Percentiles rank a stretch among this genome's conserved stretches.
These are phyloP conservation scores for Sceloporus tristichus DNA, from an alignment of 2,113 vertebrate genomes.

Conservation along the genomic window DNA sequence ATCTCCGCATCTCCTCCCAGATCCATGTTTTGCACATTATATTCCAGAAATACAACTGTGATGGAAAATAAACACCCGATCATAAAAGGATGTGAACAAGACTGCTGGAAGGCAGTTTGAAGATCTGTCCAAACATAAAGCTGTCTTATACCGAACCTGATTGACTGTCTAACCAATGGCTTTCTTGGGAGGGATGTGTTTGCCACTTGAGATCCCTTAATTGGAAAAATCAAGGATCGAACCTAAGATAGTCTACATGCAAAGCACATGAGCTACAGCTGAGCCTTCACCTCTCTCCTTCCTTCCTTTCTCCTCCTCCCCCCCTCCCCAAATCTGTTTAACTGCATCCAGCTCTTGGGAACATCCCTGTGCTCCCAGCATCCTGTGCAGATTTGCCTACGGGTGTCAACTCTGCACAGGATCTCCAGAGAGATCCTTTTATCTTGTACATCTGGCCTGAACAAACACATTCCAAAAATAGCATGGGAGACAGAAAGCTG, in stretches of 20 bases:
- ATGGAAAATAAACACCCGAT: not conserved
- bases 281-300: not conserved
- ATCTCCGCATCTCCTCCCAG: too few relatives aligned
- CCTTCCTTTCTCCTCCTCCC: not conserved
- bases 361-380: not conserved
- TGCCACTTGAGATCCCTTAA: not conserved
- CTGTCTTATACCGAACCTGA: not conserved
- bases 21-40: not conserved
- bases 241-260: not conserved
- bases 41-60: not conserved
- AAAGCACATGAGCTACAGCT: not conserved
- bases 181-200: not conserved
- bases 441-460: slow-evolving; percentile 29
- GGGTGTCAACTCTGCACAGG: not conserved
- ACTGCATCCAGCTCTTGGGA: not conserved
- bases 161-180: not conserved
- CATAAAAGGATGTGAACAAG: not conserved
- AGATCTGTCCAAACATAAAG: not conserved
- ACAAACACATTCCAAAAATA: slow-evolving; percentile 43
- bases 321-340: not conserved
- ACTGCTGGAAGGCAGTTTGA: not conserved
- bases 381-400: slow-evolving; percentile 22
- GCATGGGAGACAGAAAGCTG: accelerated
- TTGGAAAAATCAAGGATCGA: not conserved
- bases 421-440: slow-evolving; percentile 38